Base-by-base conservation (phyloP, 2,888 invertebrate genomes). In the Orchesellides sinensis region DNA sequence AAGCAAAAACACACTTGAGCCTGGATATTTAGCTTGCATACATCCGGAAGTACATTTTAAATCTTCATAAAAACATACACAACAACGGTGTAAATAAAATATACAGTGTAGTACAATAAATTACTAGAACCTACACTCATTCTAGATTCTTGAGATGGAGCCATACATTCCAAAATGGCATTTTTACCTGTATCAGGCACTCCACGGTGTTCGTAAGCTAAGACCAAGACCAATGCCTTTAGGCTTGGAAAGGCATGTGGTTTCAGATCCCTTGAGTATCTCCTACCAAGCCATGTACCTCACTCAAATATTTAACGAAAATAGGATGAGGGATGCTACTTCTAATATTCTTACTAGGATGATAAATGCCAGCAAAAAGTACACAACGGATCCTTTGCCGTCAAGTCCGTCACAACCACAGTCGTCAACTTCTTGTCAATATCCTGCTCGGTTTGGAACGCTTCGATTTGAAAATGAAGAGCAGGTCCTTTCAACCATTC, bases 111-210 rank as follows among this genome's bases (percentile, higher is more conserved):
- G n/a, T n/a, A n/a, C n/a, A n/a, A n/a, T n/a, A n/a, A n/a, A n/a
- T n/a, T n/a, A n/a, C n/a, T n/a, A n/a, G n/a, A n/a, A n/a, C n/a
- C n/a, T 40, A 32, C 32, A 32, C 32, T 32, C 10, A 5, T 12
- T 35, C 10, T 63, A 77, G 77, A 70, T 77, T 32, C 49, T 75
- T 14, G 63, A 70, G 27, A 65, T 83, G 54, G 83, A 83, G 25
- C 77, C 83, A 27, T 77, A 69, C 29, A 17, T 54, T 10, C 52
- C 70, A 14, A 69, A 63, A 65, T 83, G 83, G 83, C 83, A 83
- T 27, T 83, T 77, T 83, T 77, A 83, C 56, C 45, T 83, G 6
- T 83, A 83, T 59, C 40, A 59, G 27, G 83, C 77, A 5, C 45
- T 83, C 8, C 63, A 77, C 12, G 70, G 70, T 21, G 23, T 17